Conservation (phyloP, 2,888 invertebrate species). For the Coelopa pilipes region DNA sequence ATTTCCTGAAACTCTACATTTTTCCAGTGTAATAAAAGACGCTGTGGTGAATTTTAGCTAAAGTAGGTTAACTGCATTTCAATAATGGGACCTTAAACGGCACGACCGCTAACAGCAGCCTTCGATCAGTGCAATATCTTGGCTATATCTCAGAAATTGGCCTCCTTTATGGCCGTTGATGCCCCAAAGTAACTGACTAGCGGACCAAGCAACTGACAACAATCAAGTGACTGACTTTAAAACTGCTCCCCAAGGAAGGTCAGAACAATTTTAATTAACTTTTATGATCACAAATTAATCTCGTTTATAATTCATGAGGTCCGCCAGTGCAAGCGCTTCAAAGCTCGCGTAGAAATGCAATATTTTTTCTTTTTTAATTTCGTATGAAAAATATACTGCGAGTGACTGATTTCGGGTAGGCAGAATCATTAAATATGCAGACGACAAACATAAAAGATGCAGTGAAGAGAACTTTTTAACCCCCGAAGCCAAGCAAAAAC, state of each 20-base stretch:
- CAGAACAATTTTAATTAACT: conserved; percentile 3
- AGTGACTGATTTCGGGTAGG: background rate
- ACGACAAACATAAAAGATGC: background rate
- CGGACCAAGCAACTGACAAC: too few relatives aligned
- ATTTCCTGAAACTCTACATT: too few relatives aligned
- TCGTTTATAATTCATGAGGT: background rate
- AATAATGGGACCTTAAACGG: too few relatives aligned
- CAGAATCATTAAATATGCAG: conserved; percentile 4
- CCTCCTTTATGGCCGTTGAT: too few relatives aligned
- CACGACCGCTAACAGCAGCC: too few relatives aligned
- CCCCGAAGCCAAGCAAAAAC: background rate
- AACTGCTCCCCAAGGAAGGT: background rate
- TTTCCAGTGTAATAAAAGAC: background rate
- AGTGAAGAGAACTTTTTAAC: background rate
- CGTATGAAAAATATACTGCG: background rate
- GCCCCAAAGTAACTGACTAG: too few relatives aligned
- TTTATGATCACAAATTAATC: background rate
- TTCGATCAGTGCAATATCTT: too few relatives aligned
- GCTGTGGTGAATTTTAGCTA: background rate
- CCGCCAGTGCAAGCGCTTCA: too few relatives aligned
- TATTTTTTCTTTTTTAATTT: background rate
- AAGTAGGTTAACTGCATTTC: background rate
- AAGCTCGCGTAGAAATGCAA: too few relatives aligned
- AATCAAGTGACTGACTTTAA: too few relatives aligned
- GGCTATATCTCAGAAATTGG: too few relatives aligned